Base-by-base conservation (phyloP, 1,140 invertebrate species). In the Drosophila fuyamai region DNA sequence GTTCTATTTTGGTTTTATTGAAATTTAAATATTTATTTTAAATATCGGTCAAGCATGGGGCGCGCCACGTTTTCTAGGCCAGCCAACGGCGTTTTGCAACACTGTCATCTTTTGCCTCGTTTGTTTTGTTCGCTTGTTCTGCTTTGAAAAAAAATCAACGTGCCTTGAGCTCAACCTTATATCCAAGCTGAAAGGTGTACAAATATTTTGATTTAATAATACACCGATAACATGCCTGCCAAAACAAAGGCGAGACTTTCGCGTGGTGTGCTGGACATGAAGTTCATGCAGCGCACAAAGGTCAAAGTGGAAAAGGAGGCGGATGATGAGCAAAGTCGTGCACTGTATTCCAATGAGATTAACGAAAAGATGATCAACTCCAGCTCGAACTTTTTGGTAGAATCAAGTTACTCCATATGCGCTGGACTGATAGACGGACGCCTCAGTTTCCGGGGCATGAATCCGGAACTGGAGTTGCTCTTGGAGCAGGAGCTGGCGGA, bases 281-380 rank as follows among this genome's bases (percentile, higher is more conserved):
- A 96, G 94, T 98, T 98, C 93, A 98, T 98, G 97, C 96, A 97
- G 92, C 95, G 95, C 85, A 97, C 96, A 38, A 98, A 97, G 93
- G 95, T 97, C 47, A 95, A 96, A 89, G 94, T 96, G 12, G 95
- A 96, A 76, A 95, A 95, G 85, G 95, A 97, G 92, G 86, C 94
- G 46, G 95, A 96, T 93, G 95, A 96, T 90, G 94, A 95, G 95
- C 93, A 95, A 94, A 72, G 95, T 94, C 92, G 93, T 92, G 88
- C 83, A 13, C 51, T 91, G 35, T 95, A 96, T 92, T 94, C 94
- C 41, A 94, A 94, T 89, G 94, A 95, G 85, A 94, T 95, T 71
- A 95, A 94, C 73, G 93, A 94, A 83, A 94, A 94, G 88, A 94
- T 94, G 94, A 82, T 93, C 6, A 93, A 93, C 58, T 93, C 93